phyloP scores from a whole-genome alignment of 2,888 invertebrate genomes.

The Mactromeris polynyma region DNA sequence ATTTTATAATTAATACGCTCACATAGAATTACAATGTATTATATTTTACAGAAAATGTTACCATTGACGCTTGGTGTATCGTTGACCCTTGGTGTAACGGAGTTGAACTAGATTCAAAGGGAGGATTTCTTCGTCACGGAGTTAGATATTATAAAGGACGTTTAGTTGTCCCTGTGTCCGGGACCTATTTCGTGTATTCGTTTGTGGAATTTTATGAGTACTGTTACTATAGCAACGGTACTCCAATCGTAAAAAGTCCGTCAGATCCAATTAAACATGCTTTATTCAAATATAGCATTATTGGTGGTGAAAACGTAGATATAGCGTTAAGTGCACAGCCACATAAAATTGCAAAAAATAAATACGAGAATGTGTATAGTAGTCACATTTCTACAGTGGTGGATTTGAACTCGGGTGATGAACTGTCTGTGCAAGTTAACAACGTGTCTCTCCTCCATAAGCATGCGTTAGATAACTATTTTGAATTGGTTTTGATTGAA shows the following conservation, averaged over 20 bases:
- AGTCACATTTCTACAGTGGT: conserved; percentile 41
- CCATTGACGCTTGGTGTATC: conserved; percentile 23
- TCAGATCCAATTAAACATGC: conserved; percentile 40
- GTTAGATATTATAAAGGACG: conserved; percentile 40
- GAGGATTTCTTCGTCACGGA: conserved; percentile 42
- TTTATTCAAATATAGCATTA: conserved; percentile 41
- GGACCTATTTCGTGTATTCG: conserved; percentile 50
- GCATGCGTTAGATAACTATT: conserved; percentile 36
- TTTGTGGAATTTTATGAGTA: conserved; percentile 36
- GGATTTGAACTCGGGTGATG: conserved; percentile 47
- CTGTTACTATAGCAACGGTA: not conserved
- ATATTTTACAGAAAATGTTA: not conserved
- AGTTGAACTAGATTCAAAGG: not conserved
- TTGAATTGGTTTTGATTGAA: conserved; percentile 43
- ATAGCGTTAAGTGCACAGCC: conserved; percentile 27
- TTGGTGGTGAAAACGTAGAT: conserved; percentile 23
- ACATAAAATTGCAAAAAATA: not conserved
- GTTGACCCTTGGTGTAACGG: conserved; percentile 33
- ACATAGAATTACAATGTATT: too few species aligned
- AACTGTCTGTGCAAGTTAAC: conserved; percentile 44
- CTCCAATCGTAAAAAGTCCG: not conserved
- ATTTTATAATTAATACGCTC: too few species aligned
- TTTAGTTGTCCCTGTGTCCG: conserved; percentile 43
- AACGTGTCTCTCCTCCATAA: conserved; percentile 24
- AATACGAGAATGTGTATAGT: conserved; percentile 37